A percentile compares a stretch with the other conserved stretches of the same genome.
These are phyloP conservation scores for Lycocorax pyrrhopterus DNA, from an alignment of 2,113 vertebrate genomes.

Conservation along the genomic window DNA sequence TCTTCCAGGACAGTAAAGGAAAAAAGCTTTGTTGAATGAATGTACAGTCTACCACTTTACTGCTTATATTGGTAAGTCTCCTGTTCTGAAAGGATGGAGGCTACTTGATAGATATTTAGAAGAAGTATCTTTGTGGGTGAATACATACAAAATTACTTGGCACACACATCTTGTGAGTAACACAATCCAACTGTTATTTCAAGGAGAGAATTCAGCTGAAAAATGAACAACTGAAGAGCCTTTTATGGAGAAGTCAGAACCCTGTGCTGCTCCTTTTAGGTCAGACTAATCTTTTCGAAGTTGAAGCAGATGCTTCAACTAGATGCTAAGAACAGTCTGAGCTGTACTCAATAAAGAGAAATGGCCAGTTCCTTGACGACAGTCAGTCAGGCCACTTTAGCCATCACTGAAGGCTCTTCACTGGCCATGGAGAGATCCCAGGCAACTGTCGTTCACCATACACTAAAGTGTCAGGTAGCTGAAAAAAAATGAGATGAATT, in stretches of 20 bases:
- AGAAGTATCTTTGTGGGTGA: background rate
- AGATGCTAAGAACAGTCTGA: background rate
- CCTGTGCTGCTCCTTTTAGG: background rate
- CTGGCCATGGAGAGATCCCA: background rate
- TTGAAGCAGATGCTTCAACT: background rate
- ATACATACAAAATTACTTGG: background rate
- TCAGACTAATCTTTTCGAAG: background rate
- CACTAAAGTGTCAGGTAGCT: background rate
- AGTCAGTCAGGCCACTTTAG: background rate
- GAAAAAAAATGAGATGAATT: background rate
- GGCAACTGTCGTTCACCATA: background rate
- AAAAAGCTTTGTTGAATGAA: background rate
- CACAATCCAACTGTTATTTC: background rate
- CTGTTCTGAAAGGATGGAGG: background rate
- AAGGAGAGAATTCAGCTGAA: background rate
- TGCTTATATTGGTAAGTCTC: background rate
- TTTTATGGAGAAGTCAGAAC: background rate
- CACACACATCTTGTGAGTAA: background rate
- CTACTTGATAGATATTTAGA: background rate
- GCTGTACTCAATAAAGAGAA: background rate
- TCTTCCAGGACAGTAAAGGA: background rate
- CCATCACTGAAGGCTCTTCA: background rate
- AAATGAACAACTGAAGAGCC: background rate
- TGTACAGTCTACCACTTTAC: background rate
- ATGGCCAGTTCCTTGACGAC: background rate